phyloP scores from a whole-genome alignment of 2,797 vertebrate species.

The Acanthornis magna region DNA sequence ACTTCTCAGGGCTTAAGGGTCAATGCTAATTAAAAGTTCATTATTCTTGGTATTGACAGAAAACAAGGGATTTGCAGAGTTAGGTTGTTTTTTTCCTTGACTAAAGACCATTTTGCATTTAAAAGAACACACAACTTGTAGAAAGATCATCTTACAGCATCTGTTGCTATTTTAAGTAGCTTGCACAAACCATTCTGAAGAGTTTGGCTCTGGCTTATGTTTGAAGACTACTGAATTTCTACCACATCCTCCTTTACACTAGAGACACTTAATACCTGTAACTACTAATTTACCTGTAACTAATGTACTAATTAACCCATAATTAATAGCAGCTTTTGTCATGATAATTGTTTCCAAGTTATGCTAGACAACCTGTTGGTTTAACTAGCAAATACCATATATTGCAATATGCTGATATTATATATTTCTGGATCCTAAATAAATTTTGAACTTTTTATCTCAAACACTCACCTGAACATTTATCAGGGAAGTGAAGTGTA shows the following conservation, averaged over 20 bases:
- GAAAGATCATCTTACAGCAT: background rate
- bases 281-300: background rate
- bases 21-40: background rate
- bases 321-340: background rate
- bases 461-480: slow-evolving; percentile 87
- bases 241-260: background rate
- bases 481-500: slow-evolving; percentile 96
- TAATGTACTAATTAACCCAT: background rate
- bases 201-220: background rate
- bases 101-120: background rate
- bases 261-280: background rate
- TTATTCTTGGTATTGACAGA: background rate
- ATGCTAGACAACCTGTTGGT: background rate
- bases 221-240: background rate
- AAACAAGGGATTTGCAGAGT: background rate
- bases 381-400: background rate
- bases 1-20: background rate
- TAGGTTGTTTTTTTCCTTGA: background rate
- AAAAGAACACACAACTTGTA: background rate
- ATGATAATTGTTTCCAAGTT: background rate
- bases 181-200: background rate
- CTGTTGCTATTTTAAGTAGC: background rate
- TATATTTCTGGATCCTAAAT: background rate
- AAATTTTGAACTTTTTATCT: background rate
- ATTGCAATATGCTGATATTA: background rate